These are phyloP conservation scores for Linhomoeus sp. DNA, from an alignment of 2,888 invertebrate genomes.

Conservation along the genomic window DNA sequence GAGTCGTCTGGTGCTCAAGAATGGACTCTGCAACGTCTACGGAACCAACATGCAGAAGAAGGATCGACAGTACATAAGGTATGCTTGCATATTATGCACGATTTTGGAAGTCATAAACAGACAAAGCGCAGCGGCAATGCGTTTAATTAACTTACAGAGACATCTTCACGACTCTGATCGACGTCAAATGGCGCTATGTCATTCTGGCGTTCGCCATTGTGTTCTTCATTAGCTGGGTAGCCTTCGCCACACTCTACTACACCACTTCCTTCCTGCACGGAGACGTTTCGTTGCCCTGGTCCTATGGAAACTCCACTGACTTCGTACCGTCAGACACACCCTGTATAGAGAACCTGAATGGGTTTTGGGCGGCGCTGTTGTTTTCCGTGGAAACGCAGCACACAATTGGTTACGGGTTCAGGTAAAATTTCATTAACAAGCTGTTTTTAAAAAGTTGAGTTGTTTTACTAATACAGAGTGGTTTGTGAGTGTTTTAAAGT, in stretches of 20 bases:
- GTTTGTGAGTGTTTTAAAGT: no score
- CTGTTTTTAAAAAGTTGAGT: no score
- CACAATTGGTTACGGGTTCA: constrained; percentile 65
- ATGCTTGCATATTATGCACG: no score
- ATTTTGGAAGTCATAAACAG: no score
- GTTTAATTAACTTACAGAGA: no score
- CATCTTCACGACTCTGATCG: constrained; percentile 78
- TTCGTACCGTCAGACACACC: no score
- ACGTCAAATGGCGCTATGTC: constrained; percentile 89
- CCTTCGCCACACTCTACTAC: constrained; percentile 86
- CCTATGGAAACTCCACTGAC: no score
- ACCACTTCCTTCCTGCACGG: constrained; percentile 77
- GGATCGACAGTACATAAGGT: constrained; percentile 9
- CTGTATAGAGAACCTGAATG: constrained; percentile 63
- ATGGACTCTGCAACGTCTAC: constrained; percentile 90
- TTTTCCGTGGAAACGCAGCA: constrained; percentile 93
- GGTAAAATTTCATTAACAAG: no score
- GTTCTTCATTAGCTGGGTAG: constrained; percentile 69
- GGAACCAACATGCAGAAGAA: constrained; percentile 54
- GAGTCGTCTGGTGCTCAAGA: constrained; percentile 83
- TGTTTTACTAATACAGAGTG: no score
- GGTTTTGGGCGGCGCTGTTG: constrained; percentile 77
- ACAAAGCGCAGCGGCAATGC: no score
- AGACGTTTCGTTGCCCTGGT: constrained; percentile 42
- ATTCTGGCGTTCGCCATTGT: constrained; percentile 68